Conservation (phyloP, 2,113 vertebrate genomes). For the Protobothrops mucrosquamatus region DNA sequence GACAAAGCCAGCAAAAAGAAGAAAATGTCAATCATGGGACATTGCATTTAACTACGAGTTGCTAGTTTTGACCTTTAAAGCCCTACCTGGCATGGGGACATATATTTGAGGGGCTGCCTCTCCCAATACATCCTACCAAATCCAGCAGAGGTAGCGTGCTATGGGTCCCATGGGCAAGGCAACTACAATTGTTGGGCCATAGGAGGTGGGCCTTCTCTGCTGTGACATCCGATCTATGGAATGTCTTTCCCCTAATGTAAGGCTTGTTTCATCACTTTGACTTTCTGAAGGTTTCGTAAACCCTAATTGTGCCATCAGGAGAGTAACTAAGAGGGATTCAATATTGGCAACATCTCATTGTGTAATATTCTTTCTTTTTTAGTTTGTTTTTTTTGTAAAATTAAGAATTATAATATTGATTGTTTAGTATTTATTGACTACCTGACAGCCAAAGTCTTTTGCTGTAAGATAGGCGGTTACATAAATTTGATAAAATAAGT, state of each 20-base stretch:
- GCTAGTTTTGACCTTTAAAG: not conserved
- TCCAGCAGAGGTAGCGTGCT: not conserved
- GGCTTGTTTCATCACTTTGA: not conserved
- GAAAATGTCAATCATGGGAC: not conserved
- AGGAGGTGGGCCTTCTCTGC: not conserved
- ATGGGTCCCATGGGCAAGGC: not conserved
- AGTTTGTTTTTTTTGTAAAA: not conserved
- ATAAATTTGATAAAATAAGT: not conserved
- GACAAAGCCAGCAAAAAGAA: not conserved
- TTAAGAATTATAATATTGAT: not conserved
- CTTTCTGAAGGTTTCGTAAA: not conserved
- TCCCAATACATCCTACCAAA: not conserved
- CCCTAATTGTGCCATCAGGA: not conserved
- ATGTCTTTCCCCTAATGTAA: not conserved
- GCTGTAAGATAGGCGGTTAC: not conserved
- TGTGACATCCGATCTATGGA: not conserved
- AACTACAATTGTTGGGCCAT: not conserved
- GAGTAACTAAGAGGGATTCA: not conserved
- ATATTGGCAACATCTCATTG: not conserved
- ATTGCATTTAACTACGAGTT: not conserved
- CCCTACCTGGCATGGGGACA: not conserved
- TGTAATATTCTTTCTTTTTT: not conserved
- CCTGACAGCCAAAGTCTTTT: not conserved
- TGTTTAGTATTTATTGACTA: not conserved
- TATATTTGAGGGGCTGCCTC: not conserved